phyloP scores from a whole-genome alignment of 2,113 vertebrate genomes.

The Solea senegalensis region DNA sequence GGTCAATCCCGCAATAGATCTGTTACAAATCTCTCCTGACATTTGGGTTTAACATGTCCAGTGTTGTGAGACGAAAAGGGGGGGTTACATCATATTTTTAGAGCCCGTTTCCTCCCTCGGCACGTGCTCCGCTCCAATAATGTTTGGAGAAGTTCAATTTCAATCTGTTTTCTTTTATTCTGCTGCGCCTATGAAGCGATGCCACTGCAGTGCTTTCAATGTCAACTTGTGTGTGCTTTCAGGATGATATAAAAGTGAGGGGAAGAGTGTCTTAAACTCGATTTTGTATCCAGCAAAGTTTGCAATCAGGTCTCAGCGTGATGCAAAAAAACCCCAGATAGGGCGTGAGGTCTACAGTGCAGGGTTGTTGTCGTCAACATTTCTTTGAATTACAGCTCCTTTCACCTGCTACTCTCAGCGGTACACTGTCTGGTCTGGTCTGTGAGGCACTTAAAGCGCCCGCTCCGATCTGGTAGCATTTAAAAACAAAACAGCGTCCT shows the following conservation, averaged over 20 bases:
- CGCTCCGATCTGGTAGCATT: not conserved
- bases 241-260: conserved; percentile 29
- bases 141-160: conserved; percentile 17
- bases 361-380: conserved; percentile 13
- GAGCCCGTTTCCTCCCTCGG: not conserved
- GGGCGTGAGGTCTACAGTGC: conserved; percentile 4
- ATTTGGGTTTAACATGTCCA: conserved; percentile 51
- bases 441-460: conserved; percentile 1
- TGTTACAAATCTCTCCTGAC: conserved; percentile 63
- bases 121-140: not conserved
- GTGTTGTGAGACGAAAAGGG: conserved; percentile 42
- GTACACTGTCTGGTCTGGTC: not conserved
- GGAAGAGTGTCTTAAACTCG: conserved; percentile 29
- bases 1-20: conserved; percentile 58
- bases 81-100: conserved; percentile 20
- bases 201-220: conserved; percentile 13
- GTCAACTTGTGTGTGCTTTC: conserved; percentile 26
- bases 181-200: conserved; percentile 11
- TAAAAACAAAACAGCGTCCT: not conserved
- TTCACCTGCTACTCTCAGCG: conserved; percentile 2
- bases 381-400: conserved; percentile 28
- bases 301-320: conserved; percentile 17
- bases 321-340: conserved; percentile 21
- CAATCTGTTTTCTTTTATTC: conserved; percentile 6
- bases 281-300: not conserved